Evolutionary conservation across 1,140 invertebrate genomes (phyloP).

Genomic region (Phenacoccus solenopsis): DNA sequence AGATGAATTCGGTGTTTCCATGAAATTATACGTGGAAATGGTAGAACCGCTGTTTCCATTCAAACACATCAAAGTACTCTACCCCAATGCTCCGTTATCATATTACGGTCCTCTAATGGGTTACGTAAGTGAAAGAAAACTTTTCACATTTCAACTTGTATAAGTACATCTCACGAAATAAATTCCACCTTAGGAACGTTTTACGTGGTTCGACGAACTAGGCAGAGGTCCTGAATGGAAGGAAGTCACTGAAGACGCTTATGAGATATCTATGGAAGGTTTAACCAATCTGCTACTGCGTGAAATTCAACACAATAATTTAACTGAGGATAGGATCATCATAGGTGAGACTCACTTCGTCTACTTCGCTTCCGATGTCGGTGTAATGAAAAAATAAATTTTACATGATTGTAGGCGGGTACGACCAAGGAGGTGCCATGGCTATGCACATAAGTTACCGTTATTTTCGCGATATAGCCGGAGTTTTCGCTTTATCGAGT

Average conservation of each 20-base stretch:
- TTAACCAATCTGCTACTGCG: neutral
- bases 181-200: neutral
- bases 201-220: neutral
- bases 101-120: neutral
- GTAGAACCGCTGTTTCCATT: neutral
- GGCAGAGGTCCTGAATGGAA: neutral
- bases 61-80: neutral
- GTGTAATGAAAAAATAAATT: neutral
- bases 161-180: too few relatives aligned
- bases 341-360: neutral
- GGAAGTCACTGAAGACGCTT: neutral
- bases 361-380: neutral
- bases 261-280: neutral
- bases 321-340: neutral
- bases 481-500: slow-evolving; percentile 53
- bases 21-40: neutral
- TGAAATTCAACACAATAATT: neutral
- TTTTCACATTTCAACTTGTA: too few relatives aligned
- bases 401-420: slow-evolving; percentile 42
- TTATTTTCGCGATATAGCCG: slow-evolving; percentile 45
- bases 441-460: slow-evolving; percentile 51
- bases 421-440: slow-evolving; percentile 62
- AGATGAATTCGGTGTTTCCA: neutral
- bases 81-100: neutral
- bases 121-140: neutral